Evolutionary conservation across 2,888 invertebrate species (phyloP), one percentile per base, ranked within the genome.

Genomic region (Yponomeuta plumbellus): DNA sequence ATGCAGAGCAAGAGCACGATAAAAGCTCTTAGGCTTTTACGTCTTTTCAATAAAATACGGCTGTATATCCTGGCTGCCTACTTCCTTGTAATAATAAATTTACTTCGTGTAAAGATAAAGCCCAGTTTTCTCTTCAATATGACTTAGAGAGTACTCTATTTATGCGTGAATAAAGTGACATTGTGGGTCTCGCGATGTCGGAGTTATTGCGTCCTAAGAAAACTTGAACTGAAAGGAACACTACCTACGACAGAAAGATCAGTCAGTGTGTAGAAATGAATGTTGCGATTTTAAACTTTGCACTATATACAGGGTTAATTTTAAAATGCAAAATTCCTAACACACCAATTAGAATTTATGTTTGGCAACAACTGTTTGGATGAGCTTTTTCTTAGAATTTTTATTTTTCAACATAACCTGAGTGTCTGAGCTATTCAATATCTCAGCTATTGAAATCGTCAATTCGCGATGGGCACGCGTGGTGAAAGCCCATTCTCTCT

Each of bases 1-100:
- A 52, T 52, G 44, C 44, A 52, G 13, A 52, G 44, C 44, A 52
- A 52, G 44, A 52, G 44, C 44, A 52, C 44, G 44, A 52, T 52
- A 52, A 52, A 52, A 52, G 44, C 44, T 52, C 44, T 52, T 52
- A 52, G 44, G 44, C 44, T 52, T 52, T 52, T 52, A 52, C 17
- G 44, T 52, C 44, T 52, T 52, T 52, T 17, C 44, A 52, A 52
- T 52, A 52, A 52, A 52, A 52, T 52, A 52, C 44, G 44, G 44
- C 17, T 17, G 17, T 52, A 52, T 52, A 52, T 52, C 34, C 44
- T 52, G 44, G 44, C 44, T 52, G 5, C 44, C 44, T 52, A 52
- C 44, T 52, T 52, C 44, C 44, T 4, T 17, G 17, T 52, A 17
- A 52, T 52, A 52, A 52, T 52, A 52, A 52, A 52, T 52, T 52